A percentile compares a stretch with the other conserved stretches of the same genome.
Conservation (phyloP, 2,888 invertebrate genomes). For the Drosophila ustulata region DNA sequence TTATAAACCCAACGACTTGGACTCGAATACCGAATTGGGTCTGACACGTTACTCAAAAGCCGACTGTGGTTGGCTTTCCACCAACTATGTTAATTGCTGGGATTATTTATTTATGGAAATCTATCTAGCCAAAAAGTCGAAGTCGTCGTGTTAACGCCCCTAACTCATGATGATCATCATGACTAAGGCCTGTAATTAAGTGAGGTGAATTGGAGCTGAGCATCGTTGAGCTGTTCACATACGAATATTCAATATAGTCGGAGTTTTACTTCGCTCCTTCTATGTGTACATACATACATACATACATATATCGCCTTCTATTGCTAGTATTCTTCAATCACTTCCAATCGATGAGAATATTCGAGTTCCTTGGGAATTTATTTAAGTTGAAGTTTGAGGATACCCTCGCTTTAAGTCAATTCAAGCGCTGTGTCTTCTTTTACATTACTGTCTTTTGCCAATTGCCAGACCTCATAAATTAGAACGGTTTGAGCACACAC, state of each 20-base stretch:
- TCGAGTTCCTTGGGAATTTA: too few relatives aligned
- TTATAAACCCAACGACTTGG: conserved; percentile 47
- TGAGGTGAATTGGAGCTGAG: conserved; percentile 1
- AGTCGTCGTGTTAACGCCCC: conserved; percentile 57
- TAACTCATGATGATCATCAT: conserved; percentile 24
- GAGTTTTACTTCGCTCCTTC: too few relatives aligned
- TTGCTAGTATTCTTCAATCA: too few relatives aligned
- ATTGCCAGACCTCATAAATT: conserved; percentile 65
- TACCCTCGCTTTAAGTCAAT: conserved; percentile 16
- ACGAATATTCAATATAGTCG: too few relatives aligned
- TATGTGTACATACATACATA: not conserved
- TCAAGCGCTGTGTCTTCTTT: not conserved
- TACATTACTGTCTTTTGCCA: conserved; percentile 30
- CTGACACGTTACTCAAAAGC: conserved; percentile 45
- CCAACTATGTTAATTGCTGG: conserved; percentile 57
- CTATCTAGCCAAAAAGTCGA: conserved; percentile 55
- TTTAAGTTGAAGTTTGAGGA: too few relatives aligned
- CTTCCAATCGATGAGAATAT: not conserved
- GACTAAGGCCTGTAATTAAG: conserved; percentile 42
- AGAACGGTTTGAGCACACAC: conserved; percentile 34
- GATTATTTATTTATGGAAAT: conserved; percentile 73
- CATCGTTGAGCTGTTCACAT: not conserved
- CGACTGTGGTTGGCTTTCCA: conserved; percentile 50
- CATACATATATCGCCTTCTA: too few relatives aligned
- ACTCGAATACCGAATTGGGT: conserved; percentile 29